A percentile compares a stretch with the other conserved stretches of the same genome.
Conservation (phyloP, 2,797 vertebrate species). For the Taenioides sp. region DNA sequence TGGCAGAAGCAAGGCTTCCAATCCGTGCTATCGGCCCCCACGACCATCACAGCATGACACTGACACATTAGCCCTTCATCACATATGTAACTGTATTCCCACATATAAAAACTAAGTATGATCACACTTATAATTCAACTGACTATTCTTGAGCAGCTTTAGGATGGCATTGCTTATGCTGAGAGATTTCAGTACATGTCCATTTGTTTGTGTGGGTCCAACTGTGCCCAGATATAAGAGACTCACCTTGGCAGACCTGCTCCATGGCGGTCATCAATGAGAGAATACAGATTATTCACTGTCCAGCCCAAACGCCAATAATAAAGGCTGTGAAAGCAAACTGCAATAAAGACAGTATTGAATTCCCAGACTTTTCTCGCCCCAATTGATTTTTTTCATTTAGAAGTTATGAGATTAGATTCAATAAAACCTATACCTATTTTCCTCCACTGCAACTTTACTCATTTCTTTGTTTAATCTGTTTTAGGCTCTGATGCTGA, state of each 20-base stretch:
- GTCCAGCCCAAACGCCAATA: conserved; percentile 25
- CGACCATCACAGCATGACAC: background rate
- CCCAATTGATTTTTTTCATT: conserved; percentile 25
- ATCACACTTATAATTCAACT: background rate
- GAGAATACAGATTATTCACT: conserved; percentile 23
- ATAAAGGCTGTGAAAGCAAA: conserved; percentile 34
- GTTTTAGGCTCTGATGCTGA: conserved; percentile 10
- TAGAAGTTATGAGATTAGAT: conserved; percentile 29
- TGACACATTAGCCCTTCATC: background rate
- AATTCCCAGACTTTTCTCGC: conserved; percentile 27
- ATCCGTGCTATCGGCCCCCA: too few relatives aligned
- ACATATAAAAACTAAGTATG: background rate
- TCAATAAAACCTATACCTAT: conserved; percentile 12
- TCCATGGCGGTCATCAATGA: conserved; percentile 48
- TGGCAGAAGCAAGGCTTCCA: too few relatives aligned
- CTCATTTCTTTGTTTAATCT: conserved; percentile 25
- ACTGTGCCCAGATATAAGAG: conserved; percentile 21
- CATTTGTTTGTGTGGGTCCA: background rate
- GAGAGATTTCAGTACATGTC: too few relatives aligned
- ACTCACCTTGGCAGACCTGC: conserved; percentile 34
- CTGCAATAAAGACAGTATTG: conserved; percentile 45
- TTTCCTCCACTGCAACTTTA: conserved; percentile 9
- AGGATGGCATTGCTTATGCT: background rate
- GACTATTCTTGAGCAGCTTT: background rate
- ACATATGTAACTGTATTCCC: background rate